Percentiles rank a stretch among this genome's conserved stretches.
Conservation (phyloP, 23 tunicate genomes). For the Diplosoma virens region DNA sequence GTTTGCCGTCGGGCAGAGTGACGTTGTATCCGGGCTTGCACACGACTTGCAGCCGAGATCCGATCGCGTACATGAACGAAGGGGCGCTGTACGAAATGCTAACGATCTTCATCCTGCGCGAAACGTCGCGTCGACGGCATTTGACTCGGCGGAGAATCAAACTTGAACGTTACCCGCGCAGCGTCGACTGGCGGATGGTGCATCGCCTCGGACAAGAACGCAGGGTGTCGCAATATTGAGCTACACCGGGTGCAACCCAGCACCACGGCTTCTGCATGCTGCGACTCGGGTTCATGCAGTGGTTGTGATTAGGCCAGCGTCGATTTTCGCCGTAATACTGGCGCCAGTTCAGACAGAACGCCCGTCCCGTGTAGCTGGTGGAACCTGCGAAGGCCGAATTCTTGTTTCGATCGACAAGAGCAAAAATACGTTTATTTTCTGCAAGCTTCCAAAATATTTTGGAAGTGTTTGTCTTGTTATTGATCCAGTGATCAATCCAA, state of each 20-base stretch:
- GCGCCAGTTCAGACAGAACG: constrained; percentile 71
- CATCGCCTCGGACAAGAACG: constrained; percentile 39
- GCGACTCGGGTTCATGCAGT: constrained; percentile 48
- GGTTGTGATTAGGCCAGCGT: constrained; percentile 65
- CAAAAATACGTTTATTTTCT: no score
- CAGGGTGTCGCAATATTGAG: constrained; percentile 60
- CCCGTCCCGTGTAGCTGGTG: constrained; percentile 52
- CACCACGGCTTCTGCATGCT: constrained; percentile 70
- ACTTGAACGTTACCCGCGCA: no score
- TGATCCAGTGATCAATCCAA: no score
- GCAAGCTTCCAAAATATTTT: no score
- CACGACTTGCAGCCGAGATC: constrained; percentile 42
- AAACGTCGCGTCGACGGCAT: no score
- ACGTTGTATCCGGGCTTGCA: constrained; percentile 71
- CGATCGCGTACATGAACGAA: constrained; percentile 39
- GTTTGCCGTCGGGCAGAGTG: constrained; percentile 2
- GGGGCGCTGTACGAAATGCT: constrained; percentile 54
- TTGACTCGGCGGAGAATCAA: no score
- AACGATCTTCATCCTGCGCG: constrained; percentile 49
- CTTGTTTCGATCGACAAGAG: background rate
- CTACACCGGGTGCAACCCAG: constrained; percentile 49
- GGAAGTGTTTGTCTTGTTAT: no score
- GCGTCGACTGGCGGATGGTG: no score
- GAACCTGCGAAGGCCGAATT: constrained; percentile 6
- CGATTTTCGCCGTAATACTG: constrained; percentile 38